A percentile compares a stretch with the other conserved stretches of the same genome.
Evolutionary conservation across 2,113 vertebrate species (phyloP).

Genomic region (Stegostoma tigrinum): DNA sequence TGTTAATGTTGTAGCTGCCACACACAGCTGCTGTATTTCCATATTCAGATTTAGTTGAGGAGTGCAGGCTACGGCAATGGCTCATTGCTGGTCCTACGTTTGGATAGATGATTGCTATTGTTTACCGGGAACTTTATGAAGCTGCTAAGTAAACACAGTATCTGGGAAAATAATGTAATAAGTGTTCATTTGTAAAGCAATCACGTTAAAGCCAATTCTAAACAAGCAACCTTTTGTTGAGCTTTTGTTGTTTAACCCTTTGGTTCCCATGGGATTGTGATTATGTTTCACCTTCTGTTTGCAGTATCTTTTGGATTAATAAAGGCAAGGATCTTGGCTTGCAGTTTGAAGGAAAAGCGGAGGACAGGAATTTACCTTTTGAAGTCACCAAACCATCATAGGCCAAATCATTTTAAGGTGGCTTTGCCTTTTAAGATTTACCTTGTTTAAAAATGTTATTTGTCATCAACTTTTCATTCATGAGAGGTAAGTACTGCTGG

Average conservation of each 20-base stretch:
- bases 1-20: constrained; percentile 24
- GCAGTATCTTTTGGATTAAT: not conserved
- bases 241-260: constrained; percentile 26
- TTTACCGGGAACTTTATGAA: constrained; percentile 20
- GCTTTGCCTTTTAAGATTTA: not conserved
- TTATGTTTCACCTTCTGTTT: not conserved
- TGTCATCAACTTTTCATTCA: too few species aligned
- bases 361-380: not conserved
- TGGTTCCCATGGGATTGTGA: not conserved
- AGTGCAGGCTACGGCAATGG: not conserved
- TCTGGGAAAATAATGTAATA: constrained; percentile 26
- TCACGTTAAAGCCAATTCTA: not conserved
- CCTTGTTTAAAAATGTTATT: not conserved
- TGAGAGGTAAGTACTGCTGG: too few species aligned
- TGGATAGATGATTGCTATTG: constrained; percentile 20
- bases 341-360: not conserved
- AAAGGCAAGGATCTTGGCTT: not conserved
- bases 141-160: constrained; percentile 12
- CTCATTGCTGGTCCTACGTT: not conserved
- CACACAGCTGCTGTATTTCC: constrained; percentile 30
- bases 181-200: constrained; percentile 3
- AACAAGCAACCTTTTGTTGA: not conserved
- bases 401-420: not conserved
- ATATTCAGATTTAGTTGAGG: not conserved
- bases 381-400: not conserved